Conservation (phyloP, 1,140 invertebrate genomes). For the Drosophila azteca region DNA sequence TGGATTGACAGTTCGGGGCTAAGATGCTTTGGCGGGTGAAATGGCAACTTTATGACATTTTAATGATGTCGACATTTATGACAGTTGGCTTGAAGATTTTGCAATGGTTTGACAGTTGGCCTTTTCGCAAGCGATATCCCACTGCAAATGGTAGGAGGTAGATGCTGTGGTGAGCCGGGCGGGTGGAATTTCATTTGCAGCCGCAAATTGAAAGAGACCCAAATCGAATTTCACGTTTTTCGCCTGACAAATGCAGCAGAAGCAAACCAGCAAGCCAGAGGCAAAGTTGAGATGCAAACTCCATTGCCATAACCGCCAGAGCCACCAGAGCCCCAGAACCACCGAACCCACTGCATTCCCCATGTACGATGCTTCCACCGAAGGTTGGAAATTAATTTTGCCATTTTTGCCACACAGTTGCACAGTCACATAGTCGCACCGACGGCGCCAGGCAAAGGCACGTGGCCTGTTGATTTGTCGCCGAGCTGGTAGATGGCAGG, state of each 20-base stretch:
- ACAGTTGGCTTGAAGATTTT: conserved; percentile 69
- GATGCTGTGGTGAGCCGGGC: not conserved
- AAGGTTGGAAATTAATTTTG: conserved; percentile 36
- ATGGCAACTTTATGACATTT: conserved; percentile 67
- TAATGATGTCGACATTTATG: conserved; percentile 77
- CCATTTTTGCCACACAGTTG: conserved; percentile 7
- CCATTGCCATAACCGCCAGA: too few species aligned
- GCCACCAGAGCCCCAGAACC: too few species aligned
- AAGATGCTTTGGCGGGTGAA: conserved; percentile 15
- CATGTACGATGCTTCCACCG: not conserved
- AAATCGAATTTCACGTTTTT: conserved; percentile 29
- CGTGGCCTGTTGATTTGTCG: conserved; percentile 27
- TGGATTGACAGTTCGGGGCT: conserved; percentile 17
- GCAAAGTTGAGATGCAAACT: not conserved
- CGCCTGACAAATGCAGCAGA: conserved; percentile 31
- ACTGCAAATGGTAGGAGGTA: conserved; percentile 9
- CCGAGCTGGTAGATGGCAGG: not conserved
- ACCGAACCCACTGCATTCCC: not conserved
- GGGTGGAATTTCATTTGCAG: not conserved
- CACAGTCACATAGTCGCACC: too few species aligned
- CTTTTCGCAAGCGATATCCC: conserved; percentile 33
- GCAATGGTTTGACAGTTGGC: conserved; percentile 61
- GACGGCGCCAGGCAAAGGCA: not conserved
- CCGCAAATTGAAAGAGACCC: conserved; percentile 35
- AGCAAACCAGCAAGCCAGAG: too few species aligned